These are phyloP conservation scores for Scatophagus argus DNA, from an alignment of 2,113 vertebrate genomes.

Conservation along the genomic window DNA sequence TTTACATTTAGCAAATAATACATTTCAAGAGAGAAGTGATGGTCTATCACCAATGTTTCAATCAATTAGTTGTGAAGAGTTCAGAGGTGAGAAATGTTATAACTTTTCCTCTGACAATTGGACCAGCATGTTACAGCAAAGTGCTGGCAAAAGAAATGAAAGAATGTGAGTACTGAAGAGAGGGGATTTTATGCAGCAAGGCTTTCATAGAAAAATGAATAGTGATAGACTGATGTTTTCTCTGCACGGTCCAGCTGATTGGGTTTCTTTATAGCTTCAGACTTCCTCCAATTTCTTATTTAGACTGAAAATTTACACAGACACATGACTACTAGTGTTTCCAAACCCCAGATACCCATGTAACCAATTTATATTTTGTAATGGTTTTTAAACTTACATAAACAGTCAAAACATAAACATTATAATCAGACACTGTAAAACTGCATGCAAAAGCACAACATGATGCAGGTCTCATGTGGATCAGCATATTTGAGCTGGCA, in stretches of 20 bases:
- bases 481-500: conserved; percentile 40
- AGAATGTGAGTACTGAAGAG: not conserved
- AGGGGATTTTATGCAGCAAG: not conserved
- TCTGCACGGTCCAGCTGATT: not conserved
- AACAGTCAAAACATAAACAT: conserved; percentile 2
- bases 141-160: conserved; percentile 33
- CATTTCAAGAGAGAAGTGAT: not conserved
- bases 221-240: not conserved
- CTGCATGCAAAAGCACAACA: not conserved
- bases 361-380: conserved; percentile 26
- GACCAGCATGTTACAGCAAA: conserved; percentile 7
- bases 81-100: not conserved
- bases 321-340: not conserved
- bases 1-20: not conserved
- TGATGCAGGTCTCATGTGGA: conserved; percentile 20
- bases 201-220: not conserved
- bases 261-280: not conserved
- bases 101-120: not conserved
- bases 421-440: conserved; percentile 1
- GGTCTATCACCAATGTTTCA: not conserved
- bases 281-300: not conserved
- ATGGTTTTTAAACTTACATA: conserved; percentile 1
- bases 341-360: conserved; percentile 15
- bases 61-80: conserved; percentile 1
- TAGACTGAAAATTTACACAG: not conserved